Base-by-base conservation (phyloP, 2,888 invertebrate species). In the Pachydiplax longipennis region DNA sequence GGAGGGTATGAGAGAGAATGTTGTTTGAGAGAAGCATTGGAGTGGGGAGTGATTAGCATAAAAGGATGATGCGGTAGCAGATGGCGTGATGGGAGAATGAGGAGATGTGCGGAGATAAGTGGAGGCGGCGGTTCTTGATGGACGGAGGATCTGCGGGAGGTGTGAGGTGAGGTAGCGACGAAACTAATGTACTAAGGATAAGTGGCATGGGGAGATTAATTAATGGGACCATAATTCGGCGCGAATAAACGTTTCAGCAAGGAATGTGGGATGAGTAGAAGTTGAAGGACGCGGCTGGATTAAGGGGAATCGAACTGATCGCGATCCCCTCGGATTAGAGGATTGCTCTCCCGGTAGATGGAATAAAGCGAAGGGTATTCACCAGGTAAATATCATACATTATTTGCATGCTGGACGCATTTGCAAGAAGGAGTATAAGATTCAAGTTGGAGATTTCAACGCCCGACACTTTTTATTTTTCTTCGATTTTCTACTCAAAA, bases 11-110 rank as follows among this genome's bases (percentile, higher is more conserved):
- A 31, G 15, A 12, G 31, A 31, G 31, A 12, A 31, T 12, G 80
- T 6, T 81, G 31, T 13, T 18, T 31, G 80, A 83, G 82, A 15
- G 15, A 25, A 31, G 53, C 6, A 12, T 35, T n/a, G 15, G 35
- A 48, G 53, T 58, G 37, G 53, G 53, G 58, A 83, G 53, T 65
- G 87, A 87, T 87, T 87, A 87, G 87, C 87, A 87, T 87, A 87
- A 87, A 61, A 87, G 87, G 87, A 87, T 87, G 87, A 87, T 87
- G 87, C 48, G 87, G 87, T 8, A 87, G 87, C 87, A 87, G 87
- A 87, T 87, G 87, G 87, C n/a, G 87, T 35, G 87, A 37, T 22
- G 87, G 87, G 35, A 58, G 37, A 22, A 37, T 22, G 35, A 58
- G 37, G 80, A 37, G 80, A 37, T 80, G 31, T 80, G 35, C 37